Conservation (phyloP, 1,140 invertebrate genomes). For the Drosophila setifemur region DNA sequence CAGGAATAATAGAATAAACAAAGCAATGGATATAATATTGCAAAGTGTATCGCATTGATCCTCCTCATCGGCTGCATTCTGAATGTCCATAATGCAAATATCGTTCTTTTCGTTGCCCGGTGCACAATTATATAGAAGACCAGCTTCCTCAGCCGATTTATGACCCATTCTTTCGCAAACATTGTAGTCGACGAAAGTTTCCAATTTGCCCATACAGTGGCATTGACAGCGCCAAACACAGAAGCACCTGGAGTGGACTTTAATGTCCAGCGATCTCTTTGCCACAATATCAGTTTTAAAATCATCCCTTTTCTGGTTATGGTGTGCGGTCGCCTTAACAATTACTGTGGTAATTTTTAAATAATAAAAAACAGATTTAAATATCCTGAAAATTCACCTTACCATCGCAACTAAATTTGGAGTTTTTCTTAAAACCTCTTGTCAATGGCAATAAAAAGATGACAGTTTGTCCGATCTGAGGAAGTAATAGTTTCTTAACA, state of each 20-base stretch:
- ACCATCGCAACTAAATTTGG: constrained; percentile 53
- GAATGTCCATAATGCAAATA: constrained; percentile 29
- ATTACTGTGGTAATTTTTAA: neutral
- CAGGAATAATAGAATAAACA: constrained; percentile 5
- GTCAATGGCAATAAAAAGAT: constrained; percentile 50
- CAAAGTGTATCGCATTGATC: neutral
- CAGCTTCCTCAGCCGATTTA: constrained; percentile 21
- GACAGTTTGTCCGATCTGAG: constrained; percentile 47
- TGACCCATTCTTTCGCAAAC: constrained; percentile 47
- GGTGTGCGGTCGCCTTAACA: neutral
- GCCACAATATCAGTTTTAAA: constrained; percentile 21
- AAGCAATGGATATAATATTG: neutral
- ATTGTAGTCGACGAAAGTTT: constrained; percentile 45
- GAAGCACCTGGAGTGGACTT: constrained; percentile 56
- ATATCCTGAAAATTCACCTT: neutral
- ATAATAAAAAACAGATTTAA: neutral
- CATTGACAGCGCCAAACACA: constrained; percentile 65
- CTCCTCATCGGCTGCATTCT: neutral
- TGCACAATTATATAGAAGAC: constrained; percentile 49
- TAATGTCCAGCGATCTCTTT: constrained; percentile 40
- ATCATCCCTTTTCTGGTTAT: neutral
- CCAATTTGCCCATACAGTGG: constrained; percentile 56
- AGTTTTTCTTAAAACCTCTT: constrained; percentile 28
- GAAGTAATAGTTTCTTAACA: constrained; percentile 22
- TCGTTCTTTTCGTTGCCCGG: constrained; percentile 30